phyloP scores from a whole-genome alignment of 2,888 invertebrate genomes.

The Zele albiditarsus region DNA sequence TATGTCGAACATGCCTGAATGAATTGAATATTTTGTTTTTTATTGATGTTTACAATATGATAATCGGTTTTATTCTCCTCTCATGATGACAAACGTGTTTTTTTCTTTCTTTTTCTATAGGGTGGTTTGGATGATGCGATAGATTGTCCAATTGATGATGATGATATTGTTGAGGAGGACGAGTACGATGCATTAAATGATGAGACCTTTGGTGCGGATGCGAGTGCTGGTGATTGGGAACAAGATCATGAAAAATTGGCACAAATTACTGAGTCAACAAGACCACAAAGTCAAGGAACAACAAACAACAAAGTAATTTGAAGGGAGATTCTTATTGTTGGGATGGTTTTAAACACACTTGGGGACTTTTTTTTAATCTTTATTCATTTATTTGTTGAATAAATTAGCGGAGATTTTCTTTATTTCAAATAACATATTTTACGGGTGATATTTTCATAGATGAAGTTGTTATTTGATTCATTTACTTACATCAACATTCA shows the following conservation, averaged over 20 bases:
- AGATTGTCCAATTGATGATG: conserved; percentile 74
- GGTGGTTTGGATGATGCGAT: conserved; percentile 65
- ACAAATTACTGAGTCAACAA: conserved; percentile 75
- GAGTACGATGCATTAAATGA: conserved; percentile 94
- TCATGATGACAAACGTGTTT: too few relatives aligned
- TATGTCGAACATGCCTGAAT: background rate
- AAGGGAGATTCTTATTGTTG: too few relatives aligned
- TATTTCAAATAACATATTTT: too few relatives aligned
- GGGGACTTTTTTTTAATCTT: too few relatives aligned
- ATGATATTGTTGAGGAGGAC: conserved; percentile 82
- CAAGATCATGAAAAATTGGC: conserved; percentile 82
- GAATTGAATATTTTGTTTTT: background rate
- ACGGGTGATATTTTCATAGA: too few relatives aligned
- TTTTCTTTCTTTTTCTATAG: conserved; percentile 33
- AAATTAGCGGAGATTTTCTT: too few relatives aligned
- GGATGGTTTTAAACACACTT: too few relatives aligned
- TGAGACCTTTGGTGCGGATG: conserved; percentile 91
- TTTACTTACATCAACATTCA: too few relatives aligned
- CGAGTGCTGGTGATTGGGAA: conserved; percentile 82
- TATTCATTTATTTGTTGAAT: too few relatives aligned
- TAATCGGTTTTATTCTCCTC: background rate
- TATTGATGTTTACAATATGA: background rate
- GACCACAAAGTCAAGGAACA: conserved; percentile 59
- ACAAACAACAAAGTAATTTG: conserved; percentile 42
- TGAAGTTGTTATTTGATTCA: too few relatives aligned